Evolutionary conservation across 2,113 vertebrate species (phyloP).

Genomic region (Vidua macroura): DNA sequence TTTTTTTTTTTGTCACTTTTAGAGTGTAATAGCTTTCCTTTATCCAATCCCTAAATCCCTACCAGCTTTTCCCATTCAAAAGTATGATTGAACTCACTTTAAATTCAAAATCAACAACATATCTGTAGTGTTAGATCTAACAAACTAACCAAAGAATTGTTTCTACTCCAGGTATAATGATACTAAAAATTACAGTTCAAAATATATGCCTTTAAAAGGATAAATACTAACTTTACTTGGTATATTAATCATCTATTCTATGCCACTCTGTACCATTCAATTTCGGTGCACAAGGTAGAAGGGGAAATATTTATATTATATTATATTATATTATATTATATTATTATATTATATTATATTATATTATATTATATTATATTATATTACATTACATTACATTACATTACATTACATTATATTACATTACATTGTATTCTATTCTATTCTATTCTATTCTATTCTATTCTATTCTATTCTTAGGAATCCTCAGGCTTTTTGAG

Average conservation of each 20-base stretch:
- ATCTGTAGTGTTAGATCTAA: background rate
- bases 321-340: background rate
- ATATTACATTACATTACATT: background rate
- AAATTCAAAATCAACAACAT: background rate
- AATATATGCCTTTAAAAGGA: background rate
- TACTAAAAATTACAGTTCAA: background rate
- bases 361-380: background rate
- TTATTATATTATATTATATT: background rate
- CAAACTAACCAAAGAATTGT: background rate
- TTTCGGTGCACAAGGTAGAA: background rate
- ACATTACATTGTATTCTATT: background rate
- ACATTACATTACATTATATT: background rate
- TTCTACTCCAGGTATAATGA: background rate
- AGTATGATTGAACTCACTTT: background rate
- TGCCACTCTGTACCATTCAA: accelerated
- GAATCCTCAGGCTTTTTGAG: background rate
- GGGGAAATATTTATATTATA: no score
- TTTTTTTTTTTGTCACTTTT: background rate
- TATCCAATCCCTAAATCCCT: background rate
- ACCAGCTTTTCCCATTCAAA: background rate
- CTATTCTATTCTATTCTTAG: accelerated
- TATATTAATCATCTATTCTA: background rate
- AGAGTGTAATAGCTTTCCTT: background rate
- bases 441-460: no score
- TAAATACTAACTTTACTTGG: background rate